Evolutionary conservation across 1,140 invertebrate genomes (phyloP), one percentile per base, ranked within the genome.

Genomic region (Palaemon carinicauda): DNA sequence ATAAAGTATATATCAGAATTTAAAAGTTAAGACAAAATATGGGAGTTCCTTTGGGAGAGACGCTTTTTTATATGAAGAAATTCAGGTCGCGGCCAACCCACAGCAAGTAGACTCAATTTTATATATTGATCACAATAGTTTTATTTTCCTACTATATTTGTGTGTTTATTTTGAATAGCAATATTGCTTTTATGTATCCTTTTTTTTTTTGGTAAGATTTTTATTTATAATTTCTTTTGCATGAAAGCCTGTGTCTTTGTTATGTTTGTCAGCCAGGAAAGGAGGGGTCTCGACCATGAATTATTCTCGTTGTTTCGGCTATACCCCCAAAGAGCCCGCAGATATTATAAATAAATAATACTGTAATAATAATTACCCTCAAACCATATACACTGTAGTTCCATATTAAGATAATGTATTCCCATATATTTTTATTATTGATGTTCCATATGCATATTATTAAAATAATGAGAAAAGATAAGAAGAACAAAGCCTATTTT

Each of bases 371-470:
- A 86, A 85, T 88, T 79, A 89, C 87, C 84, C 86, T 88, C 82
- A 87, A 87, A 83, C 87, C 88, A 87, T 88, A 86, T 88, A 87
- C 82, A 89, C 89, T 89, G 89, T 90, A 91, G 91, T 91, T 91
- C 90, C 90, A 91, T 91, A 87, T 87, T 87, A 87, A 87, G 90
- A 90, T 90, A 91, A 90, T 91, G 90, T 90, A 90, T 90, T 90
- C 90, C 90, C 89, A 91, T 91, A 91, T 91, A 91, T 91, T 91
- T 91, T 91, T 90, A 91, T 91, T 91, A 91, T 91, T 90, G 90
- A 91, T 90, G 90, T 91, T 91, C 90, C 90, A 90, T 90, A 90
- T 90, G 90, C 90, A 88, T 90, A 90, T 86, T 89, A 90, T 91
- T 80, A 87, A 87, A 80, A 75, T 80, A 29, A 75, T 80, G 80